Percentiles rank a stretch among this genome's conserved stretches.
Evolutionary conservation across 2,113 vertebrate species (phyloP).

Genomic region (Brachypteracias leptosomus): DNA sequence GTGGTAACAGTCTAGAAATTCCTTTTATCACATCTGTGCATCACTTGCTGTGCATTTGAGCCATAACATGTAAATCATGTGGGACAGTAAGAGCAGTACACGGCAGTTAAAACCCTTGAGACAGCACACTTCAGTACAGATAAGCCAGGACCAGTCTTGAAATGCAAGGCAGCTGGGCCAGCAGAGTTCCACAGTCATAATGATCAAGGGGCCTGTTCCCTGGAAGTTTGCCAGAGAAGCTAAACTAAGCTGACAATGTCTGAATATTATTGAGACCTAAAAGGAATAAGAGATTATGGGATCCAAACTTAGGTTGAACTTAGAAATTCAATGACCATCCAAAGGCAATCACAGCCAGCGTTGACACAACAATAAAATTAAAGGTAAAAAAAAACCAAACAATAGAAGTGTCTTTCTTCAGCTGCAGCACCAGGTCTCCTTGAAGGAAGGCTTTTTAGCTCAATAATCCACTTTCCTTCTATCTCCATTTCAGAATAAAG

Average conservation of each 20-base stretch:
- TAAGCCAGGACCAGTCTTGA: not conserved
- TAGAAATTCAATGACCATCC: not conserved
- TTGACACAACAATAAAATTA: not conserved
- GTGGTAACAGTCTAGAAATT: not conserved
- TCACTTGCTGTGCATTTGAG: not conserved
- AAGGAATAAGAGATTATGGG: rapidly evolving
- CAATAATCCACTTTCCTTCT: not conserved
- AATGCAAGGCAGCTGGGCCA: not conserved
- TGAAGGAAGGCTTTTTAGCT: not conserved
- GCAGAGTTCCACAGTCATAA: not conserved
- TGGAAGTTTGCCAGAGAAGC: not conserved
- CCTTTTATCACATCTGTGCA: not conserved
- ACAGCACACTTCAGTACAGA: not conserved
- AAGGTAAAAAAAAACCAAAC: not conserved
- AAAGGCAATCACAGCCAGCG: not conserved
- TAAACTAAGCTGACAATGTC: not conserved
- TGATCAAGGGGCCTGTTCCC: not conserved
- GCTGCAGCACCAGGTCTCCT: not conserved
- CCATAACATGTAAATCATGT: not conserved
- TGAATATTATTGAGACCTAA: not conserved
- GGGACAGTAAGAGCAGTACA: not conserved
- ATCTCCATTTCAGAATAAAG: not conserved
- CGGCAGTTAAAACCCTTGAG: not conserved
- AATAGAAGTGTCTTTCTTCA: not conserved
- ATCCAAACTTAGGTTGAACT: not conserved